Base-by-base conservation (phyloP, 2,888 invertebrate species). In the Heteromyza rotundicornis region DNA sequence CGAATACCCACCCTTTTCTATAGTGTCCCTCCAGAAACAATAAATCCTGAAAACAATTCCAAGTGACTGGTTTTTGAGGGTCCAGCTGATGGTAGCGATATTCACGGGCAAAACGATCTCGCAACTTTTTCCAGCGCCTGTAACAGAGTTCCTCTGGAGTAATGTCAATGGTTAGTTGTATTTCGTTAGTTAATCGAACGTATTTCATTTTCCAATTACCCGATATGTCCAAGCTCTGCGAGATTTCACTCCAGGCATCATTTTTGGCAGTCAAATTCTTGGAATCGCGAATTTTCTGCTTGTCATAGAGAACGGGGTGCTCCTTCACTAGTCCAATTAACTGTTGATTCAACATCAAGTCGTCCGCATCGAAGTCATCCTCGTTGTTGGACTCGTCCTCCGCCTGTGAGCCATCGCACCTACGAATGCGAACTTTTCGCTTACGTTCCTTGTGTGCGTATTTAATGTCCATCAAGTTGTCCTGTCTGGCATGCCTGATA, bases 41-140 rank as follows among this genome's bases (percentile, higher is more conserved):
- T 1, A 79, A 64, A 51, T 79, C 76, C 36, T 71, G 67, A 35
- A 74, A 79, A 44, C 79, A 73, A 1, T 71, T 63, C 81, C 81
- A 79, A 1, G 69, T 73, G 0, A 76, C 70, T 0, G 75, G 68
- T n/a, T 64, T 64, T 1, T 72, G 54, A 10, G 70, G 72, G 54
- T 72, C 62, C 2, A 80, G 67, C 53, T 73, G 74, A 24, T 76
- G 66, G 47, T 71, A 70, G 2, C 79, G 72, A 67, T 75, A 81
- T 64, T 79, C 79, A 2, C 79, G 71, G 0, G 80, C 72, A 61
- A 81, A 79, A 7, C 80, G 75, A 64, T 79, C 79, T 0, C 79
- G 69, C 47, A 79, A 23, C 51, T 76, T 77, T 24, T 79, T 79
- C 79, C 79, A 79, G 22, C 76, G 80, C 27, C 73, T 77, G 23